A percentile compares a stretch with the other conserved stretches of the same genome.
Conservation (phyloP, 2,797 vertebrate species). For the Chaenodraco wilsoni region DNA sequence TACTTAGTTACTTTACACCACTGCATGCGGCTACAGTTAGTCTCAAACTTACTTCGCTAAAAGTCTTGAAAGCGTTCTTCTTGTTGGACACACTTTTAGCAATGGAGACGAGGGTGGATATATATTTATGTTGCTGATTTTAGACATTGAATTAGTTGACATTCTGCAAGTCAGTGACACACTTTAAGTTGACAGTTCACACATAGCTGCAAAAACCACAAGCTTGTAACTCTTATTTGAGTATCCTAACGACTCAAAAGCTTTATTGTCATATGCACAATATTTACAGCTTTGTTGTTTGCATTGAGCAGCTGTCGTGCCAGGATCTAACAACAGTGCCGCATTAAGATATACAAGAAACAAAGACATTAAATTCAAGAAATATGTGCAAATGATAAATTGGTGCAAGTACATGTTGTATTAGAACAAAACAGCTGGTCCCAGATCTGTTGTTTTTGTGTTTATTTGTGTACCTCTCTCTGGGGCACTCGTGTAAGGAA, state of each 20-base stretch:
- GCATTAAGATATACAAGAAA: too few relatives aligned
- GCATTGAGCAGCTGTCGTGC: too few relatives aligned
- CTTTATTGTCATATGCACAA: too few relatives aligned
- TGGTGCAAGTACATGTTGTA: too few relatives aligned
- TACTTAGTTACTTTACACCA: too few relatives aligned
- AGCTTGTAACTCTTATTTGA: not conserved
- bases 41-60: not conserved
- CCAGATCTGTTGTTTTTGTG: not conserved
- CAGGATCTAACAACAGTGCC: too few relatives aligned
- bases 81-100: conserved; percentile 4
- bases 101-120: too few relatives aligned
- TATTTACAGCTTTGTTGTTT: too few relatives aligned
- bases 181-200: not conserved
- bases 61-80: not conserved
- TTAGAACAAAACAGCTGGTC: too few relatives aligned
- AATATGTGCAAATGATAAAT: too few relatives aligned
- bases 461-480: conserved; percentile 20
- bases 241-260: too few relatives aligned
- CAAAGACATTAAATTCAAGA: too few relatives aligned
- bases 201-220: not conserved
- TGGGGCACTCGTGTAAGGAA: conserved; percentile 45
- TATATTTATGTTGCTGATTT: not conserved
- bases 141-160: not conserved
- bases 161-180: not conserved
- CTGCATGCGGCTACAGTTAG: not conserved